These are phyloP conservation scores for Pangasius sanitwongsei DNA, from an alignment of 2,797 vertebrate species.

Conservation along the genomic window DNA sequence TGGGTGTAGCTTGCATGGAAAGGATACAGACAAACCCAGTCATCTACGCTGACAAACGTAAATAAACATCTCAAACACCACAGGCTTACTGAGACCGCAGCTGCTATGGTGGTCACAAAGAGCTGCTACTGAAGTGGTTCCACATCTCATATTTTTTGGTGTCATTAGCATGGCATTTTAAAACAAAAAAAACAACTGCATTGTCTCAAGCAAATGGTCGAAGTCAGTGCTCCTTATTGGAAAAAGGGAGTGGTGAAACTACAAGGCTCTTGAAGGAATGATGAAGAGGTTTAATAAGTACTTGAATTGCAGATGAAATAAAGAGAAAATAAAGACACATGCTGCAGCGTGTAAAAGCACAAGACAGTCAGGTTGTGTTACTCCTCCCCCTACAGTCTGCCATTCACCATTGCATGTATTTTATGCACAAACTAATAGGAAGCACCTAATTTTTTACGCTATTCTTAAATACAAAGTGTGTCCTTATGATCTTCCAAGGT, in stretches of 20 bases:
- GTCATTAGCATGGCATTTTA: neutral
- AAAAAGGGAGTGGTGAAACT: neutral
- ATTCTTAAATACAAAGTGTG: neutral
- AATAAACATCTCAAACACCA: neutral
- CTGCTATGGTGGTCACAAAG: neutral
- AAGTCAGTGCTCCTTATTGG: neutral
- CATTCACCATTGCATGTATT: conserved; percentile 1
- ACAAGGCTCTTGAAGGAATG: conserved; percentile 10
- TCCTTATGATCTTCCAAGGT: conserved; percentile 60
- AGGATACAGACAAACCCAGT: neutral
- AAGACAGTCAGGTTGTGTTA: conserved; percentile 44
- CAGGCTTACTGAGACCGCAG: neutral
- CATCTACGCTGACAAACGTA: neutral
- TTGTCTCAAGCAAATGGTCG: neutral
- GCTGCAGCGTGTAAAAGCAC: neutral
- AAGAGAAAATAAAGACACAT: conserved; percentile 28
- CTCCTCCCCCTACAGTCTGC: conserved; percentile 61
- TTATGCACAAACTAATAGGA: neutral
- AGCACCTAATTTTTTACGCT: neutral
- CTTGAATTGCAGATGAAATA: conserved; percentile 15
- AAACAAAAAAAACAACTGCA: neutral
- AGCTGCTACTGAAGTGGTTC: neutral
- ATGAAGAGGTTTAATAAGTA: conserved; percentile 37
- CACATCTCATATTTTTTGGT: neutral
- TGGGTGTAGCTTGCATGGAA: neutral